Evolutionary conservation across 1,140 invertebrate species (phyloP), one percentile per base, ranked within the genome.

Genomic region (Bilobella aurantiaca): DNA sequence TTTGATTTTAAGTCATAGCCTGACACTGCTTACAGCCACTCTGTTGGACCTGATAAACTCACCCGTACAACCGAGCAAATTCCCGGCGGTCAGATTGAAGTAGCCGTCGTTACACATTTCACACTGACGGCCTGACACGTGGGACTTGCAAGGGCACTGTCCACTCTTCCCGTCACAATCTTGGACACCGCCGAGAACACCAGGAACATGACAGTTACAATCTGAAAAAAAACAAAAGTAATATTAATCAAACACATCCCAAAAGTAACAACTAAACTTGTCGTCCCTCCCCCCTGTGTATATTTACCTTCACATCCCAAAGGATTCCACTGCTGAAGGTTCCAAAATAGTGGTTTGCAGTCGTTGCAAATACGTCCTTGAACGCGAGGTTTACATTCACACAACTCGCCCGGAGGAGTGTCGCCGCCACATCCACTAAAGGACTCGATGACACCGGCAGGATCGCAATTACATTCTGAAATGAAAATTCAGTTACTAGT

Each of bases 391-490:
- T 98, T 98, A 76, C 96, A 99, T 72, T 95, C 86, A 75, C 96
- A 99, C 0, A 99, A 82, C 77, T 96, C 90, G 3, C 93, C 93
- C 29, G 86, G 85, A 0, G 87, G 91, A 31, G 90, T 82, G 1
- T 86, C 89, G 1, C 86, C 89, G 1, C 89, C 89, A 77, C 93
- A 95, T 16, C 94, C 92, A 46, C 85, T 85, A 77, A 98, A 97
- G 2, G 89, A 86, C 30, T 85, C 84, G 25, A 90, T 84, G 2
- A 98, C 90, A 70, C 96, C 96, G 65, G 90, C 87, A 1, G 96
- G 96, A 79, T 99, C 89, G 76, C 96, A 99, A 75, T 98, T 97
- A 76, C 97, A 99, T 75, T 91, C 91, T 87, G 68, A 63, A 58
- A n/a, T n/a, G n/a, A n/a, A n/a, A n/a, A n/a, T n/a, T n/a, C n/a